Conservation (phyloP, 1,140 invertebrate species). For the Drosophila arizonae region DNA sequence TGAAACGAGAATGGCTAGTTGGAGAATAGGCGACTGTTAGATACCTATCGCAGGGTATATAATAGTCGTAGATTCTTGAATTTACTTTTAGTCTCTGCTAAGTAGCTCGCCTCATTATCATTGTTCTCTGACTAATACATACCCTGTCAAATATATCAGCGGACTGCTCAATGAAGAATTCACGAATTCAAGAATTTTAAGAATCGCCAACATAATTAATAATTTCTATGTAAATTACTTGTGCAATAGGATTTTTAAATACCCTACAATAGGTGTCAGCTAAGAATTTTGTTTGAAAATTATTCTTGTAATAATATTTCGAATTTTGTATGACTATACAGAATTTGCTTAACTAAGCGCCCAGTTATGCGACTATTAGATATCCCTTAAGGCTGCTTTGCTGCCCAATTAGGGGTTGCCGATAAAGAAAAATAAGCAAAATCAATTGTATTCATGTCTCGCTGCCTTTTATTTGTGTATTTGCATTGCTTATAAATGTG, state of each 20-base stretch:
- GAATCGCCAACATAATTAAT: neutral
- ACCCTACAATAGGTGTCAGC: neutral
- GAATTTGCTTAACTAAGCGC: neutral
- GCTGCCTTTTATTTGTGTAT: constrained; percentile 9
- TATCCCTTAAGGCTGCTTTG: neutral
- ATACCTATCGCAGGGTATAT: too few relatives aligned
- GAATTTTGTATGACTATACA: neutral
- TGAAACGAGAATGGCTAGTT: neutral
- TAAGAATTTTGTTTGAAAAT: too few relatives aligned
- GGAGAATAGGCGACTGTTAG: too few relatives aligned
- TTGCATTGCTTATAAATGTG: neutral
- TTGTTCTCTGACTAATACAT: neutral
- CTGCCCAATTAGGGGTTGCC: neutral
- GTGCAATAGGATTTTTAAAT: neutral
- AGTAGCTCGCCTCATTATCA: too few relatives aligned
- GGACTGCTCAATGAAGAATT: too few relatives aligned
- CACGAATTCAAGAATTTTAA: neutral
- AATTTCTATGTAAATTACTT: too few relatives aligned
- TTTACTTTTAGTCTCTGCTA: too few relatives aligned
- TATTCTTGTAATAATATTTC: too few relatives aligned
- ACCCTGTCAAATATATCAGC: neutral
- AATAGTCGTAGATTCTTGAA: too few relatives aligned
- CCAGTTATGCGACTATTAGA: neutral
- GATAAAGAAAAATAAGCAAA: neutral
- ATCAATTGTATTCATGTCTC: neutral